Base-by-base conservation (phyloP, 2,113 vertebrate genomes). In the Sprattus sprattus region DNA sequence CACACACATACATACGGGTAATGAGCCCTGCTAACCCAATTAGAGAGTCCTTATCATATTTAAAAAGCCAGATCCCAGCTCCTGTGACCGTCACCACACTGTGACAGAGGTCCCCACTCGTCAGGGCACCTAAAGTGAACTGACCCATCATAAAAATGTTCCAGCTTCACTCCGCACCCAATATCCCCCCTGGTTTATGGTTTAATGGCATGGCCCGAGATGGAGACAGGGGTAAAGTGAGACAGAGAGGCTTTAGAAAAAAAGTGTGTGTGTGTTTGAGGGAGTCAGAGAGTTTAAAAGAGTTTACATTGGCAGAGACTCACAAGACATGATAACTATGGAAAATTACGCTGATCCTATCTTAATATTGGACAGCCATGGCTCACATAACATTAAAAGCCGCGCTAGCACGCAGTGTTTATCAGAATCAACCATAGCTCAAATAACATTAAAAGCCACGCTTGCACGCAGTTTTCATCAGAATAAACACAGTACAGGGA, bases 11-110 rank as follows among this genome's bases (percentile, higher is more conserved):
- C 54, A 18, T 2, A 15, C 57, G 9, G 5, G 25, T 90, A 92
- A 88, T 81, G 60, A 91, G 91, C 87, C 90, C 91, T 78, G 90
- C 91, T 93, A 93, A 94, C 91, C 92, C 92, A 92, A 92, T 92
- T 92, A 93, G n/a, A 60, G 54, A 28, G 64, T 67, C 64, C 64
- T 25, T n/a, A 67, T 67, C 64, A 67, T 8, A n/a, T 67, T 67
- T 6, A 67, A 64, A 20, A 67, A 67, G n/a, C 25, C 64, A 25
- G 64, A 28, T n/a, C 64, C 64, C 64, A 28, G 22, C 64, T 67
- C n/a, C 7, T 67, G n/a, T 67, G 64, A 67, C n/a, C 64, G 13
- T 15, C 10, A 15, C 50, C 50, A 52, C 50, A 52, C 10, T 52
- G 50, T 52, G 50, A 15, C 50, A 52, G 50, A 52, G 50, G 50